A percentile compares a stretch with the other conserved stretches of the same genome.
Evolutionary conservation across 1,140 invertebrate species (phyloP).

Genomic region (Apis dorsata): DNA sequence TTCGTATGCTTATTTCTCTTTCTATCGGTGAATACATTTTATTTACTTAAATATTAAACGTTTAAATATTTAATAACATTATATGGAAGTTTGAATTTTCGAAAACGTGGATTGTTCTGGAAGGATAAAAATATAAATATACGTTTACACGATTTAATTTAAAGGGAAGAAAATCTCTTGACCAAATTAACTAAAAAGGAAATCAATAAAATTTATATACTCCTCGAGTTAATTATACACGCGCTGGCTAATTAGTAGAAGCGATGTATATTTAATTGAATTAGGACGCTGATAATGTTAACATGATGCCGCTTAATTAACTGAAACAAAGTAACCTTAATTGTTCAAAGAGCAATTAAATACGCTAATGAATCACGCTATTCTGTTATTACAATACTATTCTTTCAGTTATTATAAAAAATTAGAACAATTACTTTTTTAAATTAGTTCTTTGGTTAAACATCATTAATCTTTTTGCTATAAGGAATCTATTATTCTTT

Average conservation of each 20-base stretch:
- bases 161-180: neutral
- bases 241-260: neutral
- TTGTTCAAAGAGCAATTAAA: conserved; percentile 11
- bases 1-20: neutral
- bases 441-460: neutral
- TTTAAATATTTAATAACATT: neutral
- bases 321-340: conserved; percentile 36
- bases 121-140: neutral
- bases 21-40: too few relatives aligned
- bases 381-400: neutral
- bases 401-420: neutral
- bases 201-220: conserved; percentile 3
- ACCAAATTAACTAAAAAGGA: neutral
- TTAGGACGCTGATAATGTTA: conserved; percentile 18
- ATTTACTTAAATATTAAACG: neutral
- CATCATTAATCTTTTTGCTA: too few relatives aligned
- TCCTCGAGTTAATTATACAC: neutral
- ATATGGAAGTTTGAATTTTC: neutral
- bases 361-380: neutral
- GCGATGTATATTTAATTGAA: conserved; percentile 36
- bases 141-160: neutral
- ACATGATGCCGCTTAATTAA: conserved; percentile 22
- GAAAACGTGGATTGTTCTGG: neutral
- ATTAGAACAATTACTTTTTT: neutral
- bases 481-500: too few relatives aligned